Base-by-base conservation (phyloP, 2,888 invertebrate genomes). In the Coelogynopora nodosa region DNA sequence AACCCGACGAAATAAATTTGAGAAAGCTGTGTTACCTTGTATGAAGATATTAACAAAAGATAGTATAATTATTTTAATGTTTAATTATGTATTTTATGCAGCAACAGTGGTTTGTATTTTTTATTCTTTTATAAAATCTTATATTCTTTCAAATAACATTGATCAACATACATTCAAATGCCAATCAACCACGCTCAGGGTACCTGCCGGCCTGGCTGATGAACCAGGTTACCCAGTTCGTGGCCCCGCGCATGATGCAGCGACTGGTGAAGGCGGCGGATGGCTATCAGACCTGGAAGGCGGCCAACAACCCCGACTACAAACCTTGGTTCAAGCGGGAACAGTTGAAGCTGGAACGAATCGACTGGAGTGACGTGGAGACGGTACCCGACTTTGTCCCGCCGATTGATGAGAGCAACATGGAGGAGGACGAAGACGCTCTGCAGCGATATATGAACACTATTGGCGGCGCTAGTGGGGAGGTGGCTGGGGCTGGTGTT, bases 301-400 rank as follows among this genome's bases (percentile, higher is more conserved):
- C 93, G n/a, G 94, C 94, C 30, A 93, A 94, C 90, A 93, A 94
- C 89, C 95, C 95, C 0, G 93, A 94, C 90, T 94, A 94, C 90
- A 96, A 96, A 91, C 96, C 96, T 0, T 97, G 97, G 97, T 93
- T 95, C 87, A 94, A 94, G 91, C 96, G 96, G 0, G 96, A 96
- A 90, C 96, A 96, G 92, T 94, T 95, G 10, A 5, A 49, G 49
- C 49, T 49, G 49, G 49, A 49, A 18, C 5, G 18, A 49, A 49
- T 88, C 93, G 93, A 0, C 93, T 95, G 0, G 94, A 94, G 0
- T 93, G 95, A 91, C 94, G 49, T 49, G 49, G 10, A 49, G 49
- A 49, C 49, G 10, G 49, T 13, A 18, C 49, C 49, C 5, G 49
- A 49, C 49, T 49, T 49, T 49, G 49, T 49, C 18, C 49, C 10